Evolutionary conservation across 1,140 invertebrate genomes (phyloP).

Genomic region (Brachystomella parvula): DNA sequence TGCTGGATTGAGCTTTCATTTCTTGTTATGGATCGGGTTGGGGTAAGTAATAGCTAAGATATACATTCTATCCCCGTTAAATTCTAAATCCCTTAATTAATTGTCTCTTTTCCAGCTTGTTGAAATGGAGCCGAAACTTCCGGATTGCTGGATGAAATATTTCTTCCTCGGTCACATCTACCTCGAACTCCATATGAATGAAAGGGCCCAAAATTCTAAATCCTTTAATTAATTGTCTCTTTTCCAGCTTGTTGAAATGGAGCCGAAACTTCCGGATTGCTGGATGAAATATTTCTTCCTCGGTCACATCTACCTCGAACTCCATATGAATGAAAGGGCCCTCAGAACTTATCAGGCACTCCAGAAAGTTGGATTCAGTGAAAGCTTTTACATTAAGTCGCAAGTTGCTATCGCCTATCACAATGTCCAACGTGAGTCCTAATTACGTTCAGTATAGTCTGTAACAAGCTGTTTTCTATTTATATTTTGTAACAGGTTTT

Average conservation of each 20-base stretch:
- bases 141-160: slow-evolving; percentile 89
- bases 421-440: slow-evolving; percentile 69
- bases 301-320: slow-evolving; percentile 80
- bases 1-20: slow-evolving; percentile 86
- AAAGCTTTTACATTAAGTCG: slow-evolving; percentile 80
- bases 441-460: neutral
- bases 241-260: slow-evolving; percentile 53
- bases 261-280: slow-evolving; percentile 63
- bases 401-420: slow-evolving; percentile 88
- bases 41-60: slow-evolving; percentile 40
- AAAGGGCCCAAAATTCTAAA: slow-evolving; percentile 71
- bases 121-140: slow-evolving; percentile 54
- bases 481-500: slow-evolving; percentile 59
- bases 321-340: slow-evolving; percentile 83
- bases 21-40: slow-evolving; percentile 69
- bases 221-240: neutral
- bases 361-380: slow-evolving; percentile 68
- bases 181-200: slow-evolving; percentile 80
- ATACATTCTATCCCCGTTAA: slow-evolving; percentile 41
- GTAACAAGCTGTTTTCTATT: slow-evolving; percentile 26
- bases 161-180: slow-evolving; percentile 87
- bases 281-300: slow-evolving; percentile 94
- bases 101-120: slow-evolving; percentile 48
- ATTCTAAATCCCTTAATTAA: slow-evolving; percentile 44
- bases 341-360: slow-evolving; percentile 59